Base-by-base conservation (phyloP, 2,113 vertebrate species). In the Ictidomys tridecemlineatus region DNA sequence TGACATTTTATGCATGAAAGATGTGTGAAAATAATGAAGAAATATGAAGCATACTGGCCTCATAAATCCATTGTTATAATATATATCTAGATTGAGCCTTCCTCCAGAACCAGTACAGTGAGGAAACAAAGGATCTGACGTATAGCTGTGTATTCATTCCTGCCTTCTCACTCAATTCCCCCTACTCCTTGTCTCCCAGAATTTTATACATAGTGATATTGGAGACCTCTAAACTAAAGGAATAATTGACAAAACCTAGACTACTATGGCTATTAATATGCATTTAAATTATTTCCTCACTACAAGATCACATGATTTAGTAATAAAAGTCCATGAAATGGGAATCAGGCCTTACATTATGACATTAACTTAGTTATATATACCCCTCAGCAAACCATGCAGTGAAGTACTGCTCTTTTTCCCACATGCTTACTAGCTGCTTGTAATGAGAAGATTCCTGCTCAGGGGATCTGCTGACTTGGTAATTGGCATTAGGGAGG, bases 1-100 rank as follows among this genome's bases (percentile, higher is more conserved):
- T 42, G 20, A 63, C 28, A 20, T 74, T 92, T 91, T 88, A 95
- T 76, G 48, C 51, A 39, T 73, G 51, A 94, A 91, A 94, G 10
- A 92, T 94, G 2, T 11, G 45, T 65, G 17, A 58, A 80, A 91
- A 26, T 11, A 92, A 92, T 92, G 8, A 89, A 84, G 16, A 91
- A 24, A 32, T 65, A 17, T 37, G 26, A 83, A 78, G n/a, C 34
- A 48, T 39, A 20, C 20, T 34, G 51, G 24, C 51, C 39, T 65
- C 14, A 53, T 20, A 89, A 77, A 89, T 56, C 5, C 30, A 51
- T 18, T 85, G 56, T 39, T 18, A 37, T 51, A 42, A 63, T 56
- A 56, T 58, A 22, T 30, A 89, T 42, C 8, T 48, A 51, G 2
- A 22, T 9, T 73, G 13, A 76, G 26, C 13, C 26, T 93, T 17